A percentile compares a stretch with the other conserved stretches of the same genome.
phyloP scores from a whole-genome alignment of 2,797 vertebrate genomes.

The Enteromius paludinosus region DNA sequence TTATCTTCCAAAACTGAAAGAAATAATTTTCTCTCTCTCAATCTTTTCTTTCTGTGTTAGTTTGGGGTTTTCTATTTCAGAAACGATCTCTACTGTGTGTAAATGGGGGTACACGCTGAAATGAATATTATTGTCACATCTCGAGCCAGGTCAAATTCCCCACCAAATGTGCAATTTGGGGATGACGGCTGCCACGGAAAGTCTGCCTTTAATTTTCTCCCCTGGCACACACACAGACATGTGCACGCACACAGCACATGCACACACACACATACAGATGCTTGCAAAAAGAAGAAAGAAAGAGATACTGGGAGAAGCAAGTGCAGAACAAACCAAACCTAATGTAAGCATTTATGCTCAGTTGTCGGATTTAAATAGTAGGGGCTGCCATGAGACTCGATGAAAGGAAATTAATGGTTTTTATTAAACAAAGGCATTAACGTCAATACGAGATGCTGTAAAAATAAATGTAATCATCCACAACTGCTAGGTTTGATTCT shows the following conservation, averaged over 20 bases:
- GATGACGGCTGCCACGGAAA: constrained; percentile 66
- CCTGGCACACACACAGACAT: constrained; percentile 34
- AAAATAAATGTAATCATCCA: constrained; percentile 50
- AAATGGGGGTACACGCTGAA: constrained; percentile 67
- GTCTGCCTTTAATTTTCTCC: constrained; percentile 62
- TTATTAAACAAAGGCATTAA: constrained; percentile 74
- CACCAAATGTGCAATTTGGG: constrained; percentile 73
- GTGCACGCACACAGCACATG: constrained; percentile 42
- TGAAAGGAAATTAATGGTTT: constrained; percentile 75
- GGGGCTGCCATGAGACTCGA: constrained; percentile 71
- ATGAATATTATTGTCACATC: constrained; percentile 81
- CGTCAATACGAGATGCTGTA: constrained; percentile 66
- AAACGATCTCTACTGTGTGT: constrained; percentile 70
- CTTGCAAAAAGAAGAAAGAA: constrained; percentile 20
- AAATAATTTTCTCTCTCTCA: background rate
- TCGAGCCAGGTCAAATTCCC: constrained; percentile 77
- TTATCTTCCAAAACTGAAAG: constrained; percentile 27
- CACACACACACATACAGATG: constrained; percentile 33
- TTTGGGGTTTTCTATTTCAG: constrained; percentile 71
- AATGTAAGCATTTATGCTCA: constrained; percentile 80
- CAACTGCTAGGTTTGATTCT: constrained; percentile 46
- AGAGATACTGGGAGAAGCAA: constrained; percentile 30
- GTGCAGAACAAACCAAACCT: constrained; percentile 52
- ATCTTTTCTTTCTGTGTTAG: constrained; percentile 64
- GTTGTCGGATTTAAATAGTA: constrained; percentile 82